phyloP scores from a whole-genome alignment of 1,140 invertebrate species.

The Pogonus chalceus region DNA sequence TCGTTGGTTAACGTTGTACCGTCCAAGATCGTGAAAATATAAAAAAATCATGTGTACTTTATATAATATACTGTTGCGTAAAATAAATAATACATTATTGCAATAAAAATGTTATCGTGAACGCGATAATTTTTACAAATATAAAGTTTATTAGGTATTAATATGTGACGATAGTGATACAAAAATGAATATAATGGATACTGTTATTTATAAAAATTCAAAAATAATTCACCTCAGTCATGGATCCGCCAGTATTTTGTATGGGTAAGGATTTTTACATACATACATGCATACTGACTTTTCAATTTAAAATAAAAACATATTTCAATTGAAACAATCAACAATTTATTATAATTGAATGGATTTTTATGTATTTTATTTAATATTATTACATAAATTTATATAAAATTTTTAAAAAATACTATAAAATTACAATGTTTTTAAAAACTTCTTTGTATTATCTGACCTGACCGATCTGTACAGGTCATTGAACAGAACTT shows the following conservation, averaged over 20 bases:
- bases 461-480: too few relatives aligned
- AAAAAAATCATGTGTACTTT: neutral
- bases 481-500: too few relatives aligned
- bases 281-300: too few relatives aligned
- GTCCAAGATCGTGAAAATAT: neutral
- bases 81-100: neutral
- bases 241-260: constrained; percentile 2
- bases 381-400: too few relatives aligned
- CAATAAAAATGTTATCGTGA: neutral
- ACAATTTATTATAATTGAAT: too few relatives aligned
- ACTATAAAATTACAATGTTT: too few relatives aligned
- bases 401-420: too few relatives aligned
- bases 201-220: neutral
- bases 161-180: neutral
- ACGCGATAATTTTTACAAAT: too few relatives aligned
- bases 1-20: neutral
- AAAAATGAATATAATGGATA: constrained; percentile 4
- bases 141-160: neutral
- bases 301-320: too few relatives aligned
- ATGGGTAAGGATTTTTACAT: neutral
- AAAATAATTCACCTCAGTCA: neutral
- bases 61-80: neutral
- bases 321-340: too few relatives aligned
- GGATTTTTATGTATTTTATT: too few relatives aligned
- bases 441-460: too few relatives aligned